Base-by-base conservation (phyloP, 1,140 invertebrate species). In the Cotesia typhae region DNA sequence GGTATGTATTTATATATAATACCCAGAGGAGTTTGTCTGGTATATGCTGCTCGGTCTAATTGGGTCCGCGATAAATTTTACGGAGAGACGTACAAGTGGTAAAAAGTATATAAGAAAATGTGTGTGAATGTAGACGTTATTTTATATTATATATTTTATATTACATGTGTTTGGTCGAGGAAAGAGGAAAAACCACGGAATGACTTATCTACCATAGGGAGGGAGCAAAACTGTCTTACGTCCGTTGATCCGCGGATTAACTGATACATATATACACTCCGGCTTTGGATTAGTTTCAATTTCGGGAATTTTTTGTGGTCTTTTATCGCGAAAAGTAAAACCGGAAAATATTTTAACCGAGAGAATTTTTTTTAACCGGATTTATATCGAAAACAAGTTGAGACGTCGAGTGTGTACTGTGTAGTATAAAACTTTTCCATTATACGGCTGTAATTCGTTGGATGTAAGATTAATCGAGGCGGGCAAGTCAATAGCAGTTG, bases 41-140 rank as follows among this genome's bases (percentile, higher is more conserved):
- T 28, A 28, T 28, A 28, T 28, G 3, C 2, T 28, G 28, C 28
- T 28, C 71, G 55, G 72, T 71, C 66, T 78, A 78, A 78, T 78
- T 78, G 71, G 64, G 35, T 57, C 28, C 17, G 63, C 51, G 65
- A 71, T 71, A 66, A 67, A 70, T 72, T 70, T 47, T 63, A 17
- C 67, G n/a, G 41, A 52, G 67, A 5, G 52, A 68, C 10, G 55
- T 20, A 41, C 37, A 47, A 47, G 10, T 47, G 41, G 41, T 47
- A 47, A 47, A 47, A 47, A 47, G 10, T 47, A 47, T 36, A 52
- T 68, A 36, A 52, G 41, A 47, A 47, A 47, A 17, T 7, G 41
- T 47, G 41, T 6, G 10, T 47, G 10, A 9, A 10, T 47, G 41
- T 47, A 47, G 41, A 47, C 2, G 41, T 47, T 4, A 28, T 28